These are phyloP conservation scores for Apamea monoglypha DNA, from an alignment of 2,888 invertebrate genomes.

Conservation along the genomic window DNA sequence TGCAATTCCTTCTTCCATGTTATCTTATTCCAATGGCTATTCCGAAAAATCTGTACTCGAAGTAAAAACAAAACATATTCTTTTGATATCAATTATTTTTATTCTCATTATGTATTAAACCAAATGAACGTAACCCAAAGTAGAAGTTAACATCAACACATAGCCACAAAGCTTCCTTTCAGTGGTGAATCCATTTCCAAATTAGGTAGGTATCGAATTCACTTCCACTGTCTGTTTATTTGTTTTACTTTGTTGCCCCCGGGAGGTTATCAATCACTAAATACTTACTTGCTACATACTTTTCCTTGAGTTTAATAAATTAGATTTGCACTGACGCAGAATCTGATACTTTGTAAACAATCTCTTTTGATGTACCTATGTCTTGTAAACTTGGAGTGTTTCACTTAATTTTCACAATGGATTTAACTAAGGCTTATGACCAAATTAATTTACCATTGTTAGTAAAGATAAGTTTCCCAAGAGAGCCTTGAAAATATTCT, in stretches of 20 bases:
- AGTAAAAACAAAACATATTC: background rate
- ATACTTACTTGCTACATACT: slow-evolving; percentile 50
- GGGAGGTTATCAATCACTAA: slow-evolving; percentile 75
- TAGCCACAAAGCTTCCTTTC: slow-evolving; percentile 50
- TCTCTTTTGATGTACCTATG: background rate
- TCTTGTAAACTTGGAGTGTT: background rate
- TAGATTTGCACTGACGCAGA: slow-evolving; percentile 19
- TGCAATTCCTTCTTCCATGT: background rate
- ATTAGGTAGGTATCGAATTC: slow-evolving; percentile 72
- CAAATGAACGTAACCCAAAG: slow-evolving; percentile 34
- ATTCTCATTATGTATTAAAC: slow-evolving; percentile 6
- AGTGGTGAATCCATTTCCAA: slow-evolving; percentile 71
- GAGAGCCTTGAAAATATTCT: background rate
- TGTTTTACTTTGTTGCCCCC: slow-evolving; percentile 63
- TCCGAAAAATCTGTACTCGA: background rate
- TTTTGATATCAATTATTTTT: slow-evolving; percentile 20
- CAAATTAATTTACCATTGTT: background rate
- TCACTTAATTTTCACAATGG: background rate
- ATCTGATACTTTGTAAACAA: background rate
- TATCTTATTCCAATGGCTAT: background rate
- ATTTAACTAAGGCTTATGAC: background rate
- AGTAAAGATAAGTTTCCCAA: background rate
- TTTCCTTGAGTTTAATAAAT: slow-evolving; percentile 44
- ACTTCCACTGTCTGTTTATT: slow-evolving; percentile 58
- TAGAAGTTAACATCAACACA: slow-evolving; percentile 49